Evolutionary conservation across 2,113 vertebrate species (phyloP), one percentile per base, ranked within the genome.

Genomic region (Platichthys flesus): DNA sequence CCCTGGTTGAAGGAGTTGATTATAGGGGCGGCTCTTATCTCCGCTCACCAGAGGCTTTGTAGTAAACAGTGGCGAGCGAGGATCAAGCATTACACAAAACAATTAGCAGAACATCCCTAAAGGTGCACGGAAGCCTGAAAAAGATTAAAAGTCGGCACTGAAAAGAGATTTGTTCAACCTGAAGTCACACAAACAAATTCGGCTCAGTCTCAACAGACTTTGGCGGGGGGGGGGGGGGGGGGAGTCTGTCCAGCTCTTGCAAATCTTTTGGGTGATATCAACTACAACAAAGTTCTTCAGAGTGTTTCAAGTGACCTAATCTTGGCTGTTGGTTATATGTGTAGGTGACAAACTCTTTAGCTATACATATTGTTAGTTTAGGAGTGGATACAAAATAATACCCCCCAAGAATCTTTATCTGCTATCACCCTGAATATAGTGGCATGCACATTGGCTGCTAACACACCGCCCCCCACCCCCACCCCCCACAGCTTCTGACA

Each of bases 21-120:
- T 72, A 70, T 69, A 59, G 35, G 31, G 28, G 15, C 12, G 4
- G 18, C 23, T 82, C 67, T 87, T 82, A 82, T 82, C 83, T 79
- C 6, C 0, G 2, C 55, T 75, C 78, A 84, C 72, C 66, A 74
- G 83, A 23, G 71, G 66, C 26, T 77, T 79, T 13, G 49, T 56
- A 42, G 60, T 76, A 61, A 83, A 83, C 73, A 76, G 67, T 2
- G 26, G 47, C 74, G 71, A 66, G 71, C 26, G 15, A 42, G 40
- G 21, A 54, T 42, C 52, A 57, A 66, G 37, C 56, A 42, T 58
- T 64, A 68, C 67, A 70, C 52, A 60, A 71, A 74, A 76, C 72
- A 84, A 87, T 83, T 78, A 78, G 49, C 21, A 42, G 49, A 78
- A 60, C 56, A 73, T 64, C 37, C 42, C 68, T 67, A 4, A 69